phyloP scores from a whole-genome alignment of 2,797 vertebrate species.

The Lacerta bilineata region DNA sequence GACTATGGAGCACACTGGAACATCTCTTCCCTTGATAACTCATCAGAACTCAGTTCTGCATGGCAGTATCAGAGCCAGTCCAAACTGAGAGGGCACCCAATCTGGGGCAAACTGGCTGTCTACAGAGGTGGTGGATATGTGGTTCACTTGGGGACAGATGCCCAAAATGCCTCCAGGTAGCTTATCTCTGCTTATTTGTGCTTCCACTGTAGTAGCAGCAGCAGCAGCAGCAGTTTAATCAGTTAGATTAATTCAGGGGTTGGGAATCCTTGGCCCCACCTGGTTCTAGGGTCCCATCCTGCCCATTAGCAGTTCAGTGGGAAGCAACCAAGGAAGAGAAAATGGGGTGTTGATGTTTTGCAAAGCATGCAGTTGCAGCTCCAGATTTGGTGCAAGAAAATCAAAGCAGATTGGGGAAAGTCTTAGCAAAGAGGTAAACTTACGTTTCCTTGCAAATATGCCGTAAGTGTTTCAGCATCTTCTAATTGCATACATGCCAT shows the following conservation, averaged over 20 bases:
- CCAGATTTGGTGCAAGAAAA: no score
- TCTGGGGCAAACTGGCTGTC: slow-evolving; percentile 88
- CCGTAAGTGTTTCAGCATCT: no score
- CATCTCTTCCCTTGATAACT: slow-evolving; percentile 65
- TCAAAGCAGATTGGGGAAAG: no score
- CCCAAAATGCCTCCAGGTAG: slow-evolving; percentile 86
- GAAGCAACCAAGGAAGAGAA: no score
- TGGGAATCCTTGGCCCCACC: neutral
- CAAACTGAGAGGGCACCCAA: slow-evolving; percentile 81
- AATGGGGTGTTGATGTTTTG: no score
- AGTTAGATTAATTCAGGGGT: neutral
- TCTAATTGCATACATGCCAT: no score
- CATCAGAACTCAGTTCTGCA: slow-evolving; percentile 67
- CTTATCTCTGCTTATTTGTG: neutral
- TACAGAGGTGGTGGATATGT: slow-evolving; percentile 94
- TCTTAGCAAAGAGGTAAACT: no score
- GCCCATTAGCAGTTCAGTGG: no score
- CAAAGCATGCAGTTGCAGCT: no score
- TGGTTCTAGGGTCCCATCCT: no score
- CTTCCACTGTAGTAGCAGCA: neutral
- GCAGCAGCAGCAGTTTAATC: neutral
- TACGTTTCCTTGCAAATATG: no score
- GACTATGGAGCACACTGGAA: slow-evolving; percentile 88
- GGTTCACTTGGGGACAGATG: slow-evolving; percentile 86
- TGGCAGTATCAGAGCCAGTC: slow-evolving; percentile 92